Evolutionary conservation across 2,113 vertebrate species (phyloP), one percentile per base, ranked within the genome.

Genomic region (Hylia prasina): DNA sequence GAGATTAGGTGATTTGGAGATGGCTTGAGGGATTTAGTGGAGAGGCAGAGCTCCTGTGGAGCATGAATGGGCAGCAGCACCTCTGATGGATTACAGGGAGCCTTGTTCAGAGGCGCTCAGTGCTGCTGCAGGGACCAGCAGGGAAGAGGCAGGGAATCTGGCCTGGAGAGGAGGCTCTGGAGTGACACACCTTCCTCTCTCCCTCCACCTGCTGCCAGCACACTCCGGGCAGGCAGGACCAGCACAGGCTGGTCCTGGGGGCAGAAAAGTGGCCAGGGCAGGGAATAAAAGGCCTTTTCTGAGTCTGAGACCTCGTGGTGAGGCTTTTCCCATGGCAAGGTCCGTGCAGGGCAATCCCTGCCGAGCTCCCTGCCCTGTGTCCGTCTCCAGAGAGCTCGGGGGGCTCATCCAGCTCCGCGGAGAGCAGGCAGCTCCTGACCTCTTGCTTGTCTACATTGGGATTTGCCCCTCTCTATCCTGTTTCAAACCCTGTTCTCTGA

Each of bases 151-250:
- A 4, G 72, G 81, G 61, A 57, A 72, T 61, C 42, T 21, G 4
- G 9, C n/a, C 0, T 0, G 9, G 31, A 66, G 58, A 76, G 53
- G 66, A 72, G 20, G 13, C 53, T 33, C 56, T 81, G 6, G 84
- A 60, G 51, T 1, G 57, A 6, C 70, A 28, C 2, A 7, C 50
- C 82, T 13, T 0, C 18, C 4, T 6, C 5, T 9, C 4, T 14
- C 21, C 37, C 35, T 37, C 24, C 71, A 11, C 6, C 1, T 47
- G 45, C 57, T 1, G 44, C 2, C 2, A 18, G 48, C 20, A 0
- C 1, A 0, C 28, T 8, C 6, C 4, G 0, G 1, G 0, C 60
- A 2, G 66, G 33, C 75, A 56, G 37, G 20, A 3, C 8, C 3
- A 17, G 12, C 24, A 65, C 75, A 30, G 27, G 3, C 20, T 12